These are phyloP conservation scores for Parazoanthus darwini DNA, from an alignment of 92 coral and sea anemone species.

Conservation along the genomic window DNA sequence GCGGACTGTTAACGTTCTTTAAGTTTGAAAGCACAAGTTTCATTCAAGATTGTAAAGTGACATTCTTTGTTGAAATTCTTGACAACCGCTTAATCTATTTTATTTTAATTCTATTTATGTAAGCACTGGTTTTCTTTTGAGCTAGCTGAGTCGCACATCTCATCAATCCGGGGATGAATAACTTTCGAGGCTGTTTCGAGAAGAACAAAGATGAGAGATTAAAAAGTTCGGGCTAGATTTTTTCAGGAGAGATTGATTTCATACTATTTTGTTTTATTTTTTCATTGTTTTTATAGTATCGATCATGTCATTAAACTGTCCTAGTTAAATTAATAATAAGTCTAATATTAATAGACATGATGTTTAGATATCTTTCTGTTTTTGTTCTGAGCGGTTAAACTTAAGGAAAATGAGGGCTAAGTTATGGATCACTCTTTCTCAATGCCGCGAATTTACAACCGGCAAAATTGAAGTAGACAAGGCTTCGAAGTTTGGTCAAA, in stretches of 20 bases:
- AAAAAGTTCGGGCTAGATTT: slow-evolving; percentile 2
- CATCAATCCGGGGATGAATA: neutral
- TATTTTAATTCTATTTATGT: neutral
- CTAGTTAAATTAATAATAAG: neutral
- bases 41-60: neutral
- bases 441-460: neutral
- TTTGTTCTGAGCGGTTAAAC: slow-evolving; percentile 1
- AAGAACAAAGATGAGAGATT: neutral
- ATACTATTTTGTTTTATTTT: neutral
- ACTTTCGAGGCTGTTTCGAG: neutral
- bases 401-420: slow-evolving; percentile 1
- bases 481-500: slow-evolving; percentile 5
- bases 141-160: neutral
- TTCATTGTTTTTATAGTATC: neutral
- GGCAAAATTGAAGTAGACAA: slow-evolving; percentile 16
- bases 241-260: slow-evolving; percentile 4
- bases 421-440: slow-evolving; percentile 8
- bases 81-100: neutral
- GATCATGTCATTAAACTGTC: neutral
- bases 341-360: neutral
- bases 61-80: slow-evolving; percentile 4
- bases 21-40: neutral
- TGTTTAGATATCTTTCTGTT: slow-evolving; percentile 7
- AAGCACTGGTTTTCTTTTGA: too few species aligned
- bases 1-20: neutral